phyloP scores from a whole-genome alignment of 2,797 vertebrate genomes.

The Neosilurus mollespiculum region DNA sequence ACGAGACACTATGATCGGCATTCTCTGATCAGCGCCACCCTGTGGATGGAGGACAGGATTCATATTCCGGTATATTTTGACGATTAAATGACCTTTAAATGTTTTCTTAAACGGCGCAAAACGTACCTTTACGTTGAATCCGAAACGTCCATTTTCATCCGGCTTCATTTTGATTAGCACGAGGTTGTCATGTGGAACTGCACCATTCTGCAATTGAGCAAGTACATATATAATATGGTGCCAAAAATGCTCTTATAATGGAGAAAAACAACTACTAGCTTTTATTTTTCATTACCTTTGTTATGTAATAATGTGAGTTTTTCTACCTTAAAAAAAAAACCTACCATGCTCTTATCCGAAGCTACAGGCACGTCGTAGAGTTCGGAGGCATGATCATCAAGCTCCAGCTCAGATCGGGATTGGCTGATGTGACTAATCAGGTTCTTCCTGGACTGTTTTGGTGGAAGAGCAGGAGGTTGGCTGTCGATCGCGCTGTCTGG shows the following conservation, averaged over 20 bases:
- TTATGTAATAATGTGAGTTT: neutral
- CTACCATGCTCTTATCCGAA: constrained; percentile 60
- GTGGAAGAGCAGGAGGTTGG: constrained; percentile 91
- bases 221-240: neutral
- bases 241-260: neutral
- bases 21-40: constrained; percentile 98
- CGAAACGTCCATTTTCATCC: constrained; percentile 95
- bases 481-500: constrained; percentile 82
- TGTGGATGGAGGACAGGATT: constrained; percentile 56
- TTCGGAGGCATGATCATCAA: constrained; percentile 89
- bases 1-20: constrained; percentile 97
- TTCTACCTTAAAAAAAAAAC: neutral
- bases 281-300: neutral
- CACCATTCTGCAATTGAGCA: constrained; percentile 84
- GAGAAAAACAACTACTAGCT: neutral
- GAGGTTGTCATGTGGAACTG: constrained; percentile 93
- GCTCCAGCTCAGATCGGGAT: constrained; percentile 88
- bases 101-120: neutral
- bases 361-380: constrained; percentile 82
- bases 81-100: neutral
- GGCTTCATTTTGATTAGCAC: constrained; percentile 97
- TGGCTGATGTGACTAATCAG: constrained; percentile 79
- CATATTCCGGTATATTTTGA: no score
- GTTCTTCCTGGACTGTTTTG: constrained; percentile 94
- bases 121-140: constrained; percentile 97